Evolutionary conservation across 2,888 invertebrate genomes (phyloP).

Genomic region (Agapostemon virescens): DNA sequence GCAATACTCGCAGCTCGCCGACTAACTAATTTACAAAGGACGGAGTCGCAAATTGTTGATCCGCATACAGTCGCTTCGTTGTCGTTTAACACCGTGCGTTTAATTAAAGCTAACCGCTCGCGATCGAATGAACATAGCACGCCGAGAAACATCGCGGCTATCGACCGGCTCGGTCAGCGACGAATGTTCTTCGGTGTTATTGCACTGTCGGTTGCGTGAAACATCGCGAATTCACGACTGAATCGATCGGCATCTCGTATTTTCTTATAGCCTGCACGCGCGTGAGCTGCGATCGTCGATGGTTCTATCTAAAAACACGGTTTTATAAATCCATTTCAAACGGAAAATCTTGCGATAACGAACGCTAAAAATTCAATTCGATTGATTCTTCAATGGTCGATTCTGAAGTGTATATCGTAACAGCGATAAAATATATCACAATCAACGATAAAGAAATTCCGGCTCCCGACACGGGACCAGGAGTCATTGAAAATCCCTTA

Average conservation of each 20-base stretch:
- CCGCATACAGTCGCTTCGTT: slow-evolving; percentile 41
- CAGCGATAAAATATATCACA: slow-evolving; percentile 46
- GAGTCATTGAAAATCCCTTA: slow-evolving; percentile 52
- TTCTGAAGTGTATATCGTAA: slow-evolving; percentile 23
- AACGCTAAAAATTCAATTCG: neutral
- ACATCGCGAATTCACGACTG: slow-evolving; percentile 24
- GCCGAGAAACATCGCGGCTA: slow-evolving; percentile 35
- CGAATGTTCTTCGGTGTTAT: slow-evolving; percentile 39
- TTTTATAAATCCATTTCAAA: neutral
- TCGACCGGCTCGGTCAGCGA: slow-evolving; percentile 25
- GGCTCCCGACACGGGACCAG: slow-evolving; percentile 39
- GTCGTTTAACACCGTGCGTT: slow-evolving; percentile 37
- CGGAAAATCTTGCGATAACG: neutral
- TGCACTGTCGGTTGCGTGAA: slow-evolving; percentile 56
- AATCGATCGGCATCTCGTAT: slow-evolving; percentile 45
- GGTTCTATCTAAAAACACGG: slow-evolving; percentile 15
- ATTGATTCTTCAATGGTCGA: neutral
- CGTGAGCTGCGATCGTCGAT: slow-evolving; percentile 30
- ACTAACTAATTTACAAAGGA: slow-evolving; percentile 35
- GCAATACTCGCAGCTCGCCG: slow-evolving; percentile 9
- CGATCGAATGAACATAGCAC: slow-evolving; percentile 19
- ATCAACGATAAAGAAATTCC: slow-evolving; percentile 44
- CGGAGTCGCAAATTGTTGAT: slow-evolving; percentile 9
- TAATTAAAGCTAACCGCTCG: slow-evolving; percentile 44
- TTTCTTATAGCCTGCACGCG: slow-evolving; percentile 1